phyloP scores from a whole-genome alignment of 2,797 vertebrate species.

The Natrix natrix region DNA sequence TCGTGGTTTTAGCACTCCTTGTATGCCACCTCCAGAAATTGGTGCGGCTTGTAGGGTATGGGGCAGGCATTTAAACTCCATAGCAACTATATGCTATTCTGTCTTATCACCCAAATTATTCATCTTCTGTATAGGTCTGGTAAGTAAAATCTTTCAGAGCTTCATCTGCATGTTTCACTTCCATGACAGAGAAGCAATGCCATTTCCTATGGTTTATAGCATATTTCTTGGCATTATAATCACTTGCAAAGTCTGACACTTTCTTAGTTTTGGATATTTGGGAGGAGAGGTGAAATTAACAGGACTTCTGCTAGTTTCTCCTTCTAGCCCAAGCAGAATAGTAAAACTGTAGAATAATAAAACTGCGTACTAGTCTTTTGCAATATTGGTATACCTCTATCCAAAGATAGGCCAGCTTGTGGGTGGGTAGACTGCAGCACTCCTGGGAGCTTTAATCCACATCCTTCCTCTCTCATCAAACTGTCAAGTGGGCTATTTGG shows the following conservation, averaged over 20 bases:
- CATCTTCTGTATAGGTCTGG: neutral
- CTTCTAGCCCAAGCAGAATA: neutral
- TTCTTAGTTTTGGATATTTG: neutral
- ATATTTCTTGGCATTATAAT: neutral
- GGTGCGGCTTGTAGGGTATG: neutral
- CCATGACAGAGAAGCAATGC: neutral
- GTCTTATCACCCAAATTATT: neutral
- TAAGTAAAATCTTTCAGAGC: neutral
- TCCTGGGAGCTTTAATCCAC: neutral
- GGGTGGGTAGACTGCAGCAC: neutral
- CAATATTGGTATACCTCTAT: neutral
- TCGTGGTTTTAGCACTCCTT: neutral
- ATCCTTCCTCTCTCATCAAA: neutral
- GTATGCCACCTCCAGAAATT: too few species aligned
- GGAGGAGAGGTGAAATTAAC: neutral
- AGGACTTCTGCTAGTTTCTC: neutral
- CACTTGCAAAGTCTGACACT: neutral
- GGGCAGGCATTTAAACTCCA: neutral
- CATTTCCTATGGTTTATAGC: neutral
- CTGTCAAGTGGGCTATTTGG: neutral
- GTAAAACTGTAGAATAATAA: neutral
- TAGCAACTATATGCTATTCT: neutral
- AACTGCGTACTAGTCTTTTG: neutral
- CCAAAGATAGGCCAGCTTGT: neutral
- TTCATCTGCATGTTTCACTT: neutral